Evolutionary conservation across 1,140 invertebrate genomes (phyloP), one percentile per base, ranked within the genome.

Genomic region (Drosophila elegans): DNA sequence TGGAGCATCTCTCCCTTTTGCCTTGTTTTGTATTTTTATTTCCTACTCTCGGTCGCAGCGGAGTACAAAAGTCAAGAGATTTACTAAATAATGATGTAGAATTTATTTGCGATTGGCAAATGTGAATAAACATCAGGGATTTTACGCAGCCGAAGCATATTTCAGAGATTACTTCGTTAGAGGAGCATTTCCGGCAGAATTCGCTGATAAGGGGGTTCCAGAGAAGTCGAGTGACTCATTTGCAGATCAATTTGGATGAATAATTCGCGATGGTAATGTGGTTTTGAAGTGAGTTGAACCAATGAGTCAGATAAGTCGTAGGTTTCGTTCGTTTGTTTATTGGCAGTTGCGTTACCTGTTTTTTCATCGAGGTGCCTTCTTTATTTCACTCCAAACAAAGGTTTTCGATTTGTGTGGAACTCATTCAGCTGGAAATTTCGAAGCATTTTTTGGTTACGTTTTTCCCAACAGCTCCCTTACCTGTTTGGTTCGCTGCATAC

Each of bases 21-120:
- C 36, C 42, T 46, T 68, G 42, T 56, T 71, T 71, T 10, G 5
- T 49, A 48, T 49, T 69, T 71, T 71, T 71, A 69, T 71, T 49
- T 41, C 16, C 60, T 12, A 41, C 44, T 69, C 52, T 21, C 7
- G 36, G 36, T 38, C 38, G 29, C 67, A 71, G 66, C 66, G 36
- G 34, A 71, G 67, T 71, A 71, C 67, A 71, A 71, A 71, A 71
- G 67, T 71, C 67, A 71, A 71, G 67, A 71, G 64, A 71, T 71
- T 71, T 71, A 71, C 67, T 71, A 71, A 57, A 71, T 71, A 71
- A 71, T 71, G 67, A 71, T 71, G 67, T 71, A 55, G 66, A 71
- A 71, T 71, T 71, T 71, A 71, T 71, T 69, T 71, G 67, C 36
- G 44, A 71, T 71, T 71, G 64, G 44, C 27, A 67, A 67, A 67